Evolutionary conservation across 2,113 vertebrate species (phyloP).

Genomic region (Gracilinanus agilis): DNA sequence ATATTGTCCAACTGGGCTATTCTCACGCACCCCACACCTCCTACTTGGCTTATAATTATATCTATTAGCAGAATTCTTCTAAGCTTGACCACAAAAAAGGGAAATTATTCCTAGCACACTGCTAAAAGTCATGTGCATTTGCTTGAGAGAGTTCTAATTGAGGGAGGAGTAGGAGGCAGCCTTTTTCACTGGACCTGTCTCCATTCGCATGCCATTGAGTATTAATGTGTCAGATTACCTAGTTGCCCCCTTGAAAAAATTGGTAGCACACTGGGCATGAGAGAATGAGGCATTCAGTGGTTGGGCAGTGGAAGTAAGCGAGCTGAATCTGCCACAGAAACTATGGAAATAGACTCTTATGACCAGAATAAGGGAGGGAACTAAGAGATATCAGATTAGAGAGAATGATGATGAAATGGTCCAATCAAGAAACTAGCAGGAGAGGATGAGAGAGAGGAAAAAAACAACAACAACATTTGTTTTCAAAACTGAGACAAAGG

Average conservation of each 20-base stretch:
- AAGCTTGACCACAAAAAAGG: not conserved
- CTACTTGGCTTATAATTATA: slow-evolving; percentile 3
- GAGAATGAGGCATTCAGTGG: not conserved
- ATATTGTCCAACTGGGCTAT: not conserved
- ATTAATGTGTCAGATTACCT: not conserved
- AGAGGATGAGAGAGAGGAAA: not conserved
- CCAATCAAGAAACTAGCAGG: not conserved
- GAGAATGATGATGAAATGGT: not conserved
- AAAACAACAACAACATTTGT: not conserved
- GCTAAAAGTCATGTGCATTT: not conserved
- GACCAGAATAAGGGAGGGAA: not conserved
- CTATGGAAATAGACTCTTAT: not conserved
- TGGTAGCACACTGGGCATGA: not conserved
- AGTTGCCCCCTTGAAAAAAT: not conserved
- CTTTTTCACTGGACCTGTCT: not conserved
- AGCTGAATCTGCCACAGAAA: not conserved
- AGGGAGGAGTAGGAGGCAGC: not conserved
- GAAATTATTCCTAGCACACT: not conserved
- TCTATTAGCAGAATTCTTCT: not conserved
- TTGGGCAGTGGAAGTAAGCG: not conserved
- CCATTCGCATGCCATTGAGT: not conserved
- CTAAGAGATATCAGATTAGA: not conserved
- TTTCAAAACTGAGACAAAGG: not conserved
- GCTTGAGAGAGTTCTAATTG: not conserved
- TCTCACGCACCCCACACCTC: not conserved